Conservation (phyloP, 2,113 vertebrate genomes). For the Oryzias woworae region DNA sequence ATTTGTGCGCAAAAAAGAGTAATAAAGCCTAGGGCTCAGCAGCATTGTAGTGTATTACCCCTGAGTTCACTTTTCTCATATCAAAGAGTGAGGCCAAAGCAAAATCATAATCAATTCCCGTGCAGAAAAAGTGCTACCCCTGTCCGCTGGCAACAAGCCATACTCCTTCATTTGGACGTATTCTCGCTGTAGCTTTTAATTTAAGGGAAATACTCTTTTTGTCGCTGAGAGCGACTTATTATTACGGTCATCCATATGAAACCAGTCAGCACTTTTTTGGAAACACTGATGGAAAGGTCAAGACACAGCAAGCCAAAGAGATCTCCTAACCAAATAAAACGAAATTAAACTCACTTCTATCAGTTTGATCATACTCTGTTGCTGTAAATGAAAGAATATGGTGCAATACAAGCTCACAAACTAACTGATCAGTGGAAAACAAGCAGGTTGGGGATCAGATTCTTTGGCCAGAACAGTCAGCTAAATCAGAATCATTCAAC, state of each 20-base stretch:
- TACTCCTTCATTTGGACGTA: constrained; percentile 32
- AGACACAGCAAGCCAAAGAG: no score
- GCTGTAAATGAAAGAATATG: no score
- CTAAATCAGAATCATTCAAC: no score
- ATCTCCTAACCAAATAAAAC: no score
- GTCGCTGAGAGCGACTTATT: constrained; percentile 61
- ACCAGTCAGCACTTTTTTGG: constrained; percentile 58
- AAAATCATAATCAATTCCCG: constrained; percentile 21
- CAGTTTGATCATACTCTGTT: no score
- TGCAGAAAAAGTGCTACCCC: constrained; percentile 25
- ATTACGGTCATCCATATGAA: constrained; percentile 49
- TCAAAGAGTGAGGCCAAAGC: constrained; percentile 39
- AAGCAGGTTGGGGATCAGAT: no score
- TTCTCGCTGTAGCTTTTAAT: constrained; percentile 46
- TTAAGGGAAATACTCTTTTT: constrained; percentile 45
- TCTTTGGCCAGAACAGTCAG: no score
- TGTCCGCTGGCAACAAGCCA: constrained; percentile 34
- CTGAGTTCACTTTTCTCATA: constrained; percentile 40
- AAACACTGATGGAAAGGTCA: constrained; percentile 47
- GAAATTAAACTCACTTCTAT: no score
- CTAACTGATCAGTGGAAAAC: no score
- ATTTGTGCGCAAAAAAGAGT: constrained; percentile 44
- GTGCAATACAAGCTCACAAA: no score
- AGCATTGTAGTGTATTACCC: constrained; percentile 44
- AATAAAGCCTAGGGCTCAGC: constrained; percentile 48